Evolutionary conservation across 2,888 invertebrate species (phyloP), one percentile per base, ranked within the genome.

Genomic region (Tetropium fuscum): DNA sequence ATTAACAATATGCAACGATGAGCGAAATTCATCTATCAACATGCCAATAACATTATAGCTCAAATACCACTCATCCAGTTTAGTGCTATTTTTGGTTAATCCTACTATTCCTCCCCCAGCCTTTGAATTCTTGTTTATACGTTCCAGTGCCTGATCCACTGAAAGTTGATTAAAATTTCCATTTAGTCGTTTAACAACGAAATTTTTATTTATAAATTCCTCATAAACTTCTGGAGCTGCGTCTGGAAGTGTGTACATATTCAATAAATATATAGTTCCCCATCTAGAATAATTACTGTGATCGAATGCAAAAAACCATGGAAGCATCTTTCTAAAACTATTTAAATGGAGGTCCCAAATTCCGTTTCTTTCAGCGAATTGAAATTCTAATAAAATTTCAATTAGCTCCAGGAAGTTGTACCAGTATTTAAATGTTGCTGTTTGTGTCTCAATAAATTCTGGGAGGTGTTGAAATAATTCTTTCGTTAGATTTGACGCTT

Each of bases 21-120:
- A 41, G 2, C 6, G 20, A 41, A 41, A 41, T 8, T 3, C 8
- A 3, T 55, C 38, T 13, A 53, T 34, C 60, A 60, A 57, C 38
- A 34, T 32, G 4, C 53, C 56, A 25, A 53, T 38, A 10, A 30
- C 55, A 59, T 64, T 63, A 27, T 53, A 63, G 11, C 58, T 66
- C 18, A 63, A 48, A 44, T 36, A 64, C 64, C 59, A 62, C 38
- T 64, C 59, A 30, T 64, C 61, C 3, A 59, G 30, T 38, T 36
- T 54, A 13, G 58, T 65, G 25, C 51, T 53, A 16, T 47, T 32
- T 47, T 47, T 47, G 1, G 18, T 47, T 3, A 34, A 5, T 20
- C 54, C 54, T 3, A 54, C 45, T 15, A 54, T 54, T 7, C 34
- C 54, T 13, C 54, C 54, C 2, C 22, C 54, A n/a, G 30, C 53